Evolutionary conservation across 2,113 vertebrate genomes (phyloP), one percentile per base, ranked within the genome.

Genomic region (Empidonax traillii): DNA sequence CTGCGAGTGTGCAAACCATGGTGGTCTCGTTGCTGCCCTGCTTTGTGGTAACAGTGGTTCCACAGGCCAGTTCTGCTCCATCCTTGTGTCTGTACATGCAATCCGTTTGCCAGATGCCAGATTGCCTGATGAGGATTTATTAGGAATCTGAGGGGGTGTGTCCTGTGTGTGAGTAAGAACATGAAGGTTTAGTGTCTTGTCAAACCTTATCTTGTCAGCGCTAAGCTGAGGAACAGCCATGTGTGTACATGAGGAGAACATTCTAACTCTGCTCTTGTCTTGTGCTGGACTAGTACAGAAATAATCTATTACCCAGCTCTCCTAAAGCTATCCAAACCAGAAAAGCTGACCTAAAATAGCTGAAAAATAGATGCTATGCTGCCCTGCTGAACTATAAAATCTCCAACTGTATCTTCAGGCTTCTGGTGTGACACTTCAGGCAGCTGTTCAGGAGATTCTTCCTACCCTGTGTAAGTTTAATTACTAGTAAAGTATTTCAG

Each of bases 401-500:
- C 39, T 88, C 37, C 72, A 90, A 3, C 68, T 88, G 39, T 80
- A 33, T 81, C 83, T 91, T 90, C 47, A 92, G 85, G 69, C 55
- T 92, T 91, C 65, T 92, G 63, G n/a, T 87, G 71, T 79, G 62
- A 79, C 21, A 28, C 43, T 88, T 91, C 23, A 58, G 75, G 82
- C 78, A 91, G 71, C 75, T 80, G 35, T 81, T 93, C 39, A 90
- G 72, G 72, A 75, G 52, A 90, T 90, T 87, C 19, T 74, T 93
- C 44, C 82, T 86, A 28, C 35, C 20, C 35, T 81, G 2, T 82
- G 33, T 83, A 80, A 91, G 55, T 83, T 87, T 74, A 93, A 90
- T 63, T 59, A 19, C 19, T 79, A 68, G 33, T 62, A 5, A 76
- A 88, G 47, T 86, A 28, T 73, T 43, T 47, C 63, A 93, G 68